Percentiles rank a stretch among this genome's conserved stretches.
These are phyloP conservation scores for pig (Sus scrofa) DNA, from an alignment of 2,113 vertebrate genomes.

Conservation along the genomic window DNA sequence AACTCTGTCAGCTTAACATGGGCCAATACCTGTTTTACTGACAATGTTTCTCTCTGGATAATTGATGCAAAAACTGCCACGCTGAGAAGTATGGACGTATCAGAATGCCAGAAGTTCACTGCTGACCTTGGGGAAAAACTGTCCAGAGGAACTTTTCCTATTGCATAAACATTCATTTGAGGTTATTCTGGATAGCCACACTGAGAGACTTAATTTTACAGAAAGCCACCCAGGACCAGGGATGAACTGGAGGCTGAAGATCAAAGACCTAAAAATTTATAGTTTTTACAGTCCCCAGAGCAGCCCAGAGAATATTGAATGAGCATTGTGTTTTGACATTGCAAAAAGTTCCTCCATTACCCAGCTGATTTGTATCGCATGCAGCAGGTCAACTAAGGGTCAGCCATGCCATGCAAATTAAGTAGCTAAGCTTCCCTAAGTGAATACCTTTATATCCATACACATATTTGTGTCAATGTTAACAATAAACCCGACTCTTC, in stretches of 20 bases:
- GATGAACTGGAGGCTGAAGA: constrained; percentile 4
- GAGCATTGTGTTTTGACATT: constrained; percentile 28
- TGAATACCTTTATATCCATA: neutral
- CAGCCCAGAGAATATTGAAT: neutral
- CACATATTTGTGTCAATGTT: neutral
- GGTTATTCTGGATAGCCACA: neutral
- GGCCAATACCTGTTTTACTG: neutral
- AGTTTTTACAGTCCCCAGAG: neutral
- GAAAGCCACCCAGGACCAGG: neutral
- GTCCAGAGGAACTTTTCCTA: neutral
- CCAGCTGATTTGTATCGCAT: neutral
- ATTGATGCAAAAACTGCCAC: neutral
- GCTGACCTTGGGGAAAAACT: neutral
- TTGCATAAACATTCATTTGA: constrained; percentile 35
- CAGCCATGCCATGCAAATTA: neutral
- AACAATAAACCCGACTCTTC: neutral
- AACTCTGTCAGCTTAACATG: neutral
- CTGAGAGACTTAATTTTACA: constrained; percentile 51
- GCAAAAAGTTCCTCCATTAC: constrained; percentile 27
- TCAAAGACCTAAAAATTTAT: constrained; percentile 38
- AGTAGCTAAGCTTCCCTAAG: neutral
- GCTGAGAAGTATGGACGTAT: neutral
- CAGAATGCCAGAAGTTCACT: neutral
- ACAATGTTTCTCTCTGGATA: neutral
- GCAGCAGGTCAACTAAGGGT: constrained; percentile 11